Percentiles rank a stretch among this genome's conserved stretches.
These are phyloP conservation scores for Spea bombifrons DNA, from an alignment of 2,113 vertebrate species.

Conservation along the genomic window DNA sequence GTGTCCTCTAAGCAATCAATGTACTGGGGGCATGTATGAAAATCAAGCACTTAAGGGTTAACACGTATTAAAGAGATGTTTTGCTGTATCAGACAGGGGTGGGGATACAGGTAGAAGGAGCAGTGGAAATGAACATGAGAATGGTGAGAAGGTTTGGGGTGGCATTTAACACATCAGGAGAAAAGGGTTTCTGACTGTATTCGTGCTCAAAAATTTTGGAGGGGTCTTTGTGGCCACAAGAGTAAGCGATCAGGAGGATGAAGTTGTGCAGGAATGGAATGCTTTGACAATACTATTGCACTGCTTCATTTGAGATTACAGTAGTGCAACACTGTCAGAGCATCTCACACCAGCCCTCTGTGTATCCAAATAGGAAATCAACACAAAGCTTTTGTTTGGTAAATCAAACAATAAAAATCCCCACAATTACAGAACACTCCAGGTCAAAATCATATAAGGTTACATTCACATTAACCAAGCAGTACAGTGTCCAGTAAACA, in stretches of 20 bases:
- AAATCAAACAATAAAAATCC: background rate
- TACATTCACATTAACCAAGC: background rate
- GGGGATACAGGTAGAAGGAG: no score
- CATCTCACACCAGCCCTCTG: slow-evolving; percentile 77
- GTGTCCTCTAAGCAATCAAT: no score
- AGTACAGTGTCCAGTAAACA: background rate
- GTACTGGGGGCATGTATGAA: no score
- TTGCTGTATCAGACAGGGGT: no score
- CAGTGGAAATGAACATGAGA: no score
- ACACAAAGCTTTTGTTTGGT: background rate
- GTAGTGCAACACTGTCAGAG: slow-evolving; percentile 96
- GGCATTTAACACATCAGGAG: no score
- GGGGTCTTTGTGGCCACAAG: no score
- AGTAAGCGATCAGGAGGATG: slow-evolving; percentile 50
- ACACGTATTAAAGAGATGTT: no score
- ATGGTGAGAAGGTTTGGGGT: no score
- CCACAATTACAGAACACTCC: background rate
- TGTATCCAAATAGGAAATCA: background rate
- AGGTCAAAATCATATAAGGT: background rate
- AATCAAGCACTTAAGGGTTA: no score
- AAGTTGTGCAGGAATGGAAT: slow-evolving; percentile 75
- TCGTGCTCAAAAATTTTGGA: no score
- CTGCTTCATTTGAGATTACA: slow-evolving; percentile 89
- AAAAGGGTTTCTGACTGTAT: no score
- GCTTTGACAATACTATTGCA: slow-evolving; percentile 98